phyloP scores from a whole-genome alignment of 2,113 vertebrate species.

The human region DNA sequence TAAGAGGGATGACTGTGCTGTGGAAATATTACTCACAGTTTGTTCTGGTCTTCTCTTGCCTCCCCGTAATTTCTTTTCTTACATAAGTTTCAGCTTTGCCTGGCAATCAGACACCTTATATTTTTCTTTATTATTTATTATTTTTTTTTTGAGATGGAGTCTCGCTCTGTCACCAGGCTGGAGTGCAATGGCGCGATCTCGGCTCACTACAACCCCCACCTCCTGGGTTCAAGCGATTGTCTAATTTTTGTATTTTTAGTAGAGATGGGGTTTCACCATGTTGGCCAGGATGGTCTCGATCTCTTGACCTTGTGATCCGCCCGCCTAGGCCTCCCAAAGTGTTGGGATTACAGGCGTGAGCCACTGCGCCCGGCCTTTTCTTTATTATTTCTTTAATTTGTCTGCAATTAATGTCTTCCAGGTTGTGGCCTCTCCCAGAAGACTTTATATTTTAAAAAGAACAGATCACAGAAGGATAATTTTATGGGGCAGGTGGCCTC shows the following conservation, averaged over 20 bases:
- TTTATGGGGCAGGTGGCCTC: neutral
- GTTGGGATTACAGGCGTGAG: too few species aligned
- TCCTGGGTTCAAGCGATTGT: too few species aligned
- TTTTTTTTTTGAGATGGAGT: neutral
- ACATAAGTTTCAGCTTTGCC: neutral
- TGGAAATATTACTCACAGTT: neutral
- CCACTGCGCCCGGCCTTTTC: neutral
- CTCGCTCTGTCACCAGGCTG: too few species aligned
- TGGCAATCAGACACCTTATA: neutral
- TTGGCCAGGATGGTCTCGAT: too few species aligned
- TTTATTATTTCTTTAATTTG: neutral
- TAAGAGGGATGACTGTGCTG: neutral
- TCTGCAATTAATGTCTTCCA: neutral
- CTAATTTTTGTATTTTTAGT: too few species aligned
- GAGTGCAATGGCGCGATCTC: too few species aligned
- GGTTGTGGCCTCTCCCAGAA: neutral
- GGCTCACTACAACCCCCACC: too few species aligned
- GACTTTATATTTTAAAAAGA: slow-evolving; percentile 7
- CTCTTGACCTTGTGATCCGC: too few species aligned
- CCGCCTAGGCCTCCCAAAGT: too few species aligned
- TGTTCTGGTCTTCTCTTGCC: neutral
- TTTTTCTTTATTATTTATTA: neutral
- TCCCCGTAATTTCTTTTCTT: neutral
- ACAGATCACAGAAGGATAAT: neutral
- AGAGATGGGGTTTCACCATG: too few species aligned